Evolutionary conservation across 2,888 invertebrate species (phyloP).

Genomic region (Clunio marinus): DNA sequence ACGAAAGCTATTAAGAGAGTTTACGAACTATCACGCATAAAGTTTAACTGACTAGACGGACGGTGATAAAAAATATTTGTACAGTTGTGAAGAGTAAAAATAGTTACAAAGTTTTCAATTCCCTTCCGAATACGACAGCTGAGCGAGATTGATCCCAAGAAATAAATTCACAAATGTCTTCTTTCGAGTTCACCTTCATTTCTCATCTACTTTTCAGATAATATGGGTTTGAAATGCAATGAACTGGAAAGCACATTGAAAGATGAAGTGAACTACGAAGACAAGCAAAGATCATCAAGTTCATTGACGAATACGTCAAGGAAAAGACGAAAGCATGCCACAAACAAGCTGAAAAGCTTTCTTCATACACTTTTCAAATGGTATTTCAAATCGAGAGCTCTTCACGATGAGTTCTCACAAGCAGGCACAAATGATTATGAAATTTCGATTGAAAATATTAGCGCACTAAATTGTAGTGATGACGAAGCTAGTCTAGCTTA

Average conservation of each 20-base stretch:
- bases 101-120: too few species aligned
- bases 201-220: constrained; percentile 37
- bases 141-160: too few species aligned
- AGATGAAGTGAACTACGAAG: constrained; percentile 19
- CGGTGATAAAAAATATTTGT: too few species aligned
- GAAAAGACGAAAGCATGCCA: neutral
- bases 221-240: constrained; percentile 33
- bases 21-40: too few species aligned
- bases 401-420: neutral
- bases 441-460: too few species aligned
- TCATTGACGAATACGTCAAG: neutral
- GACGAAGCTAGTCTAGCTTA: constrained; percentile 16
- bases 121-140: too few species aligned
- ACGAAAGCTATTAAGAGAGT: too few species aligned
- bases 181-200: too few species aligned
- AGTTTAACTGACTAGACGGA: too few species aligned
- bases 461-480: neutral
- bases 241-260: constrained; percentile 1
- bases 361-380: neutral
- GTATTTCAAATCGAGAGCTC: constrained; percentile 3
- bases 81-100: too few species aligned
- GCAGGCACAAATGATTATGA: neutral
- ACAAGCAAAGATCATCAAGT: neutral
- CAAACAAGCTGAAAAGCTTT: neutral
- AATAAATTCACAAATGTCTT: too few species aligned